Evolutionary conservation across 2,888 invertebrate genomes (phyloP).

Genomic region (Panzeria rudis): DNA sequence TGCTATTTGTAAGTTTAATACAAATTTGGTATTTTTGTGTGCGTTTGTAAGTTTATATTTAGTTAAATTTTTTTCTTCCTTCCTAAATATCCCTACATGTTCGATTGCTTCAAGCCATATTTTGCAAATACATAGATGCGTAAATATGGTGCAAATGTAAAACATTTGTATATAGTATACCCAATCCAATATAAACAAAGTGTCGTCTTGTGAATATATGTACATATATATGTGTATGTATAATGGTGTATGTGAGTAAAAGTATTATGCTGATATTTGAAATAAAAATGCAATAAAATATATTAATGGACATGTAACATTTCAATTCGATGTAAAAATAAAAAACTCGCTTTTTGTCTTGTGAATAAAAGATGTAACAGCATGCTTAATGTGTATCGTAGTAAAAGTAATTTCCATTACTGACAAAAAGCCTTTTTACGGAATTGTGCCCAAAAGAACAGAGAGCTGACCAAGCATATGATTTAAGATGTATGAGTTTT

Average conservation of each 20-base stretch:
- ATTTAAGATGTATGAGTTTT: conserved; percentile 17
- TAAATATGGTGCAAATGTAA: conserved; percentile 12
- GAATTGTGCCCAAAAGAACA: conserved; percentile 38
- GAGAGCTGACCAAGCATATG: conserved; percentile 56
- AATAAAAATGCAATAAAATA: conserved; percentile 68
- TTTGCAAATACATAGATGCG: neutral
- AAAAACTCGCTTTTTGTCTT: conserved; percentile 32
- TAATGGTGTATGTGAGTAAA: neutral
- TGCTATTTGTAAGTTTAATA: conserved; percentile 11
- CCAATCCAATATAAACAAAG: neutral
- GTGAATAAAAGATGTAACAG: conserved; percentile 49
- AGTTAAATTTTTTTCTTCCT: conserved; percentile 7
- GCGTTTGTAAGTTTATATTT: conserved; percentile 19
- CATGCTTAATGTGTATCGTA: conserved; percentile 27
- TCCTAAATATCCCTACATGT: neutral
- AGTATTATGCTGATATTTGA: conserved; percentile 57
- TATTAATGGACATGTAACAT: conserved; percentile 68
- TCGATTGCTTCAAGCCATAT: conserved; percentile 11
- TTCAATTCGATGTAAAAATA: conserved; percentile 50
- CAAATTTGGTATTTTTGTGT: conserved; percentile 23
- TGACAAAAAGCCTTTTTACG: conserved; percentile 19
- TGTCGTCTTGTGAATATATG: neutral
- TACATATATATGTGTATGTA: neutral
- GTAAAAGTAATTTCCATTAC: conserved; percentile 53
- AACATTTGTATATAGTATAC: neutral